Evolutionary conservation across 2,888 invertebrate genomes (phyloP).

Genomic region (Microplitis deprimator): DNA sequence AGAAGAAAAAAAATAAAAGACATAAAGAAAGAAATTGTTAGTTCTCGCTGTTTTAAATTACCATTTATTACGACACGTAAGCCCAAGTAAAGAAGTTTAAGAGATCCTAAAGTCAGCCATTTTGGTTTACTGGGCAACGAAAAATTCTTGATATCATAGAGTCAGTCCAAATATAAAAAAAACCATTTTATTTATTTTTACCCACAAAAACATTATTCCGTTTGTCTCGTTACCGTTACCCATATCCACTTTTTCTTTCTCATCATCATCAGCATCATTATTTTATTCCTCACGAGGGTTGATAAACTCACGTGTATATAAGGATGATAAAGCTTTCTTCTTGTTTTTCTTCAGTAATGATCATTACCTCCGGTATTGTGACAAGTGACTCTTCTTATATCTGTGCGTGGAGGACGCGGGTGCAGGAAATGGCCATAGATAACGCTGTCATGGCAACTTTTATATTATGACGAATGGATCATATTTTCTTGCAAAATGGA

Average conservation of each 20-base stretch:
- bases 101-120: slow-evolving; percentile 65
- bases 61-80: slow-evolving; percentile 72
- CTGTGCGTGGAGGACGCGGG: slow-evolving; percentile 50
- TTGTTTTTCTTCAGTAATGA: slow-evolving; percentile 60
- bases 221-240: slow-evolving; percentile 6
- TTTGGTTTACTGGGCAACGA: slow-evolving; percentile 59
- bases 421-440: slow-evolving; percentile 69
- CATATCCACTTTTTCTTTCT: slow-evolving; percentile 9
- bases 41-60: slow-evolving; percentile 72
- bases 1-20: slow-evolving; percentile 53
- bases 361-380: slow-evolving; percentile 70
- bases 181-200: too few relatives aligned
- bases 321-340: slow-evolving; percentile 46
- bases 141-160: slow-evolving; percentile 31
- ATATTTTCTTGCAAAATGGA: slow-evolving; percentile 54
- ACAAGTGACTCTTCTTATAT: slow-evolving; percentile 60
- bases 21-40: slow-evolving; percentile 71
- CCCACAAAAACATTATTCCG: background rate
- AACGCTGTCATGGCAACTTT: slow-evolving; percentile 69
- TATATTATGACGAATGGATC: slow-evolving; percentile 69
- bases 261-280: slow-evolving; percentile 49
- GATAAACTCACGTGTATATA: slow-evolving; percentile 27
- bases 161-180: slow-evolving; percentile 25
- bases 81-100: slow-evolving; percentile 59
- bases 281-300: slow-evolving; percentile 37